phyloP scores from a whole-genome alignment of 1,140 invertebrate genomes.

The Pseudomyrmex gracilis region DNA sequence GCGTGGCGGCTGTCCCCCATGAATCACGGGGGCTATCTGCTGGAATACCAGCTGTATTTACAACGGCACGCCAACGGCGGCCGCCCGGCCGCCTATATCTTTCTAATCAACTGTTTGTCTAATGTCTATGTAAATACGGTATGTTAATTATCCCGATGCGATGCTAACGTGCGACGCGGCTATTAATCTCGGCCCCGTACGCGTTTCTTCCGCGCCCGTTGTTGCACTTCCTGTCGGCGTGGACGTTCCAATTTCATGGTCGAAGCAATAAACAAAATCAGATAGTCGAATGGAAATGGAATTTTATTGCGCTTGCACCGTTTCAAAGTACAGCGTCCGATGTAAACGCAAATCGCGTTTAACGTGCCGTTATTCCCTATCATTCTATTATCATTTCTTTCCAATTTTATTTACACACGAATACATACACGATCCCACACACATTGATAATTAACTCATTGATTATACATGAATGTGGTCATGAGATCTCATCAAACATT shows the following conservation, averaged over 20 bases:
- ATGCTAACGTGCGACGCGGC: conserved; percentile 75
- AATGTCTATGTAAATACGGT: conserved; percentile 80
- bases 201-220: conserved; percentile 69
- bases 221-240: conserved; percentile 57
- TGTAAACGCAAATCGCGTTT: not conserved
- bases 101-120: conserved; percentile 79
- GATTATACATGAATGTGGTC: conserved; percentile 17
- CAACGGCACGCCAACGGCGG: conserved; percentile 75
- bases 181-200: conserved; percentile 73
- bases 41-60: conserved; percentile 78
- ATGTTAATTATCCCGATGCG: conserved; percentile 77
- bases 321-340: not conserved
- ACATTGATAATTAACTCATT: conserved; percentile 18
- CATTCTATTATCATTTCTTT: not conserved
- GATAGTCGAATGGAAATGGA: conserved; percentile 18
- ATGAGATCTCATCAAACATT: conserved; percentile 5
- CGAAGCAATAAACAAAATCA: conserved; percentile 47
- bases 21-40: conserved; percentile 80
- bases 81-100: conserved; percentile 73
- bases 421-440: not conserved
- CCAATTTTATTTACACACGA: not conserved
- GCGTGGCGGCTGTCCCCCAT: conserved; percentile 76
- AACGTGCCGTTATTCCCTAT: not conserved
- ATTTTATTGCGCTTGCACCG: conserved; percentile 2
- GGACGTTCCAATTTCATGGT: conserved; percentile 60